These are phyloP conservation scores for Conistra vaccinii DNA, from an alignment of 2,888 invertebrate species.

Conservation along the genomic window DNA sequence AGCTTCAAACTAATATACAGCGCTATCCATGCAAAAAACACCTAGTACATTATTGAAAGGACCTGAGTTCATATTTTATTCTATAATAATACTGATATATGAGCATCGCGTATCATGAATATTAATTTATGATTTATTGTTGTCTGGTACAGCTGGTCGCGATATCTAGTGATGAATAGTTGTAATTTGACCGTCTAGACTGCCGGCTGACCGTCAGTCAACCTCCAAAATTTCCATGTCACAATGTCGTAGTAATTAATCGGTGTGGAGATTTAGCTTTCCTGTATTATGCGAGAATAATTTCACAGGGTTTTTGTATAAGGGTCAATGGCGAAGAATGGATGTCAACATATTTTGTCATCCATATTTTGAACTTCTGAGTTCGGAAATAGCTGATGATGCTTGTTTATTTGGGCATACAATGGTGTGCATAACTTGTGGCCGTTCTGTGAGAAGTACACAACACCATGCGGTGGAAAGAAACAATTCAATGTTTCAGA, in stretches of 20 bases:
- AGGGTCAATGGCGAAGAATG: background rate
- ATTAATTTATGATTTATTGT: slow-evolving; percentile 81
- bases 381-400: no score
- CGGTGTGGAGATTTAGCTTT: slow-evolving; percentile 25
- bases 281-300: slow-evolving; percentile 9
- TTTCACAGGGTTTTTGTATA: background rate
- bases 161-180: slow-evolving; percentile 78
- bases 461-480: no score
- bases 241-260: slow-evolving; percentile 60
- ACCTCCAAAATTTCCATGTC: slow-evolving; percentile 67
- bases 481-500: no score
- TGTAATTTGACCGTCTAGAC: slow-evolving; percentile 75
- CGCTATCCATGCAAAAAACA: slow-evolving; percentile 19
- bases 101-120: slow-evolving; percentile 70
- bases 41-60: slow-evolving; percentile 49
- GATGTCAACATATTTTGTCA: no score
- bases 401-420: no score
- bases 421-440: no score
- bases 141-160: slow-evolving; percentile 77
- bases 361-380: no score
- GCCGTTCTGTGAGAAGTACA: no score
- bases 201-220: slow-evolving; percentile 67
- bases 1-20: slow-evolving; percentile 1
- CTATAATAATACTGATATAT: slow-evolving; percentile 64
- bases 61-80: slow-evolving; percentile 57